A percentile compares a stretch with the other conserved stretches of the same genome.
phyloP scores from a whole-genome alignment of 2,888 invertebrate species.

The Gastracanthus pulcherrimus region DNA sequence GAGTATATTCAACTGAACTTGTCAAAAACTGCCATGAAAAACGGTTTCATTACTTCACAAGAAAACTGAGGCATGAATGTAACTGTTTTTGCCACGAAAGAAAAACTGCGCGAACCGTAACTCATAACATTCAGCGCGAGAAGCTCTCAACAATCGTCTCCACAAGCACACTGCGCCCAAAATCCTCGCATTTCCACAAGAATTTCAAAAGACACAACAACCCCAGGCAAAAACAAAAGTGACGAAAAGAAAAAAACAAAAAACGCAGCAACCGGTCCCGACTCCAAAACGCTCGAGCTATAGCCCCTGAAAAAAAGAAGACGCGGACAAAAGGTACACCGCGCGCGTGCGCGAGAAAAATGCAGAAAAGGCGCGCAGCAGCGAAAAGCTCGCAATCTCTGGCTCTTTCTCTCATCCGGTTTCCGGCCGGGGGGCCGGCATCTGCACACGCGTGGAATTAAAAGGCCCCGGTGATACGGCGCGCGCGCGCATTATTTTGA shows the following conservation, averaged over 20 bases:
- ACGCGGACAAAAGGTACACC: neutral
- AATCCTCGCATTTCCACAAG: neutral
- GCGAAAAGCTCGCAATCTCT: neutral
- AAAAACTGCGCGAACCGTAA: neutral
- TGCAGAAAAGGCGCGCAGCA: neutral
- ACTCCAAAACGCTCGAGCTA: neutral
- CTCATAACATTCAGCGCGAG: too few species aligned
- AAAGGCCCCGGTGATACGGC: conserved; percentile 29
- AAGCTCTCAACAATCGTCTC: conserved; percentile 4
- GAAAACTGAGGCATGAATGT: too few species aligned
- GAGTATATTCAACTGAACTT: too few species aligned
- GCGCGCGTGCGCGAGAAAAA: neutral
- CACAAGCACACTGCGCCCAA: too few species aligned
- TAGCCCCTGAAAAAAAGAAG: neutral
- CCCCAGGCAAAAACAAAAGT: neutral
- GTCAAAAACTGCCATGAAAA: too few species aligned
- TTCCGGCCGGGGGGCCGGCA: conserved; percentile 32
- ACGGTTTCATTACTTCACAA: too few species aligned
- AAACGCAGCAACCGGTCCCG: neutral
- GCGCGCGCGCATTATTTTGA: conserved; percentile 40
- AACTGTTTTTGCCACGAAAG: too few species aligned
- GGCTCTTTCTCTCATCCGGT: conserved; percentile 37
- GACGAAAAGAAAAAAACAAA: neutral
- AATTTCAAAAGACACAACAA: neutral
- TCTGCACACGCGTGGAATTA: conserved; percentile 51